phyloP scores from a whole-genome alignment of 2,797 vertebrate species.

The Gallinago stenura region DNA sequence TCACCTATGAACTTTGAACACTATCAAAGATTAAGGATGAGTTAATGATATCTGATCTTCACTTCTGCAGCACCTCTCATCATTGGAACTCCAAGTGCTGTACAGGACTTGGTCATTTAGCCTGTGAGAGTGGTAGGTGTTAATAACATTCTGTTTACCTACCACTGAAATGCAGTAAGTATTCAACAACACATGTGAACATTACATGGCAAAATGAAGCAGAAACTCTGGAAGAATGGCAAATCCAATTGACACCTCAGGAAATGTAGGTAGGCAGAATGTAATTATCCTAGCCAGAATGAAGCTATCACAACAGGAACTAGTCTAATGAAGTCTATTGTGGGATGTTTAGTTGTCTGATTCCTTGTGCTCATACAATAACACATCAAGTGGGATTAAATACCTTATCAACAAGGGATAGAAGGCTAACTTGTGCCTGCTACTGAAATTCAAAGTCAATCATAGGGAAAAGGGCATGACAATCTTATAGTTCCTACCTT shows the following conservation, averaged over 20 bases:
- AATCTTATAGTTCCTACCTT: background rate
- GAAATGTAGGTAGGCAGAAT: background rate
- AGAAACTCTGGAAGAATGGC: background rate
- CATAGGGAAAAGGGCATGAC: background rate
- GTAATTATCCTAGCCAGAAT: background rate
- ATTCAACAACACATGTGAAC: background rate
- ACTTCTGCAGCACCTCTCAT: background rate
- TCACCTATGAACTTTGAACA: background rate
- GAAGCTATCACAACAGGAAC: background rate
- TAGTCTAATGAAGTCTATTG: background rate
- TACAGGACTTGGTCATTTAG: background rate
- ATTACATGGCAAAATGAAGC: background rate
- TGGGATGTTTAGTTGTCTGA: background rate
- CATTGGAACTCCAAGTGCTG: background rate
- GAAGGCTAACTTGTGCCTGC: background rate
- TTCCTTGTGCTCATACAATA: background rate
- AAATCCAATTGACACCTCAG: background rate
- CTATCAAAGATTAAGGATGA: background rate
- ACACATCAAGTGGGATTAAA: background rate
- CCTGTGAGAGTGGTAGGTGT: background rate
- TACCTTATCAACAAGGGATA: accelerated
- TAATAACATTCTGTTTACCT: background rate
- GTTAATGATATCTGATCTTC: background rate
- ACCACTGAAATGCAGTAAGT: background rate
- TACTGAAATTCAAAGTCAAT: background rate